phyloP scores from a whole-genome alignment of 2,888 invertebrate genomes.

The Cactoblastis cactorum region DNA sequence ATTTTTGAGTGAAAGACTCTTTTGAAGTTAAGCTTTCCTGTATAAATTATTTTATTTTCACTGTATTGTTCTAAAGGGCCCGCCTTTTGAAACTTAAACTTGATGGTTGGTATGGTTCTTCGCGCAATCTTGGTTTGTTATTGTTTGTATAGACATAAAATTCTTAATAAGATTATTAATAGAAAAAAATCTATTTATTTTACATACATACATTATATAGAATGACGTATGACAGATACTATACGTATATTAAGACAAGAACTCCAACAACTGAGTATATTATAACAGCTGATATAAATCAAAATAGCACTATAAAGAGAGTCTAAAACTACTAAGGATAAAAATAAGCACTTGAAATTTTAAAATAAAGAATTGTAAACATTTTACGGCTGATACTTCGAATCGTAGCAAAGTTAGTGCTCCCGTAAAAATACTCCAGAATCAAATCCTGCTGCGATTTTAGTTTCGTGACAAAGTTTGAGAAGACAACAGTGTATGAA shows the following conservation, averaged over 20 bases:
- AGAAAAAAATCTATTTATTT: too few species aligned
- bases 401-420: slow-evolving; percentile 38
- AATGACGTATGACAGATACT: too few species aligned
- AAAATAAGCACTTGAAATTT: slow-evolving; percentile 15
- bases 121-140: slow-evolving; percentile 58
- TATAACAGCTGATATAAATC: neutral
- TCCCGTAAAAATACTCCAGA: slow-evolving; percentile 41
- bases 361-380: slow-evolving; percentile 27
- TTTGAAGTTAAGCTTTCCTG: slow-evolving; percentile 78
- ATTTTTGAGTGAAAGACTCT: slow-evolving; percentile 79
- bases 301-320: neutral
- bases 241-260: too few species aligned
- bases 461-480: slow-evolving; percentile 30
- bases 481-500: slow-evolving; percentile 14
- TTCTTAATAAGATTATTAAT: slow-evolving; percentile 13
- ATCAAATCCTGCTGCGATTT: slow-evolving; percentile 29
- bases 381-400: slow-evolving; percentile 24
- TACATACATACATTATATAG: too few species aligned
- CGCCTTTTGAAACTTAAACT: slow-evolving; percentile 61
- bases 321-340: neutral
- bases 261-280: neutral
- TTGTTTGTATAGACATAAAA: slow-evolving; percentile 31
- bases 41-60: slow-evolving; percentile 78
- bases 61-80: slow-evolving; percentile 73
- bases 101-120: slow-evolving; percentile 62